Percentiles rank a stretch among this genome's conserved stretches.
These are phyloP conservation scores for Hypotaenidia philippensis DNA, from an alignment of 2,797 vertebrate genomes.

Conservation along the genomic window DNA sequence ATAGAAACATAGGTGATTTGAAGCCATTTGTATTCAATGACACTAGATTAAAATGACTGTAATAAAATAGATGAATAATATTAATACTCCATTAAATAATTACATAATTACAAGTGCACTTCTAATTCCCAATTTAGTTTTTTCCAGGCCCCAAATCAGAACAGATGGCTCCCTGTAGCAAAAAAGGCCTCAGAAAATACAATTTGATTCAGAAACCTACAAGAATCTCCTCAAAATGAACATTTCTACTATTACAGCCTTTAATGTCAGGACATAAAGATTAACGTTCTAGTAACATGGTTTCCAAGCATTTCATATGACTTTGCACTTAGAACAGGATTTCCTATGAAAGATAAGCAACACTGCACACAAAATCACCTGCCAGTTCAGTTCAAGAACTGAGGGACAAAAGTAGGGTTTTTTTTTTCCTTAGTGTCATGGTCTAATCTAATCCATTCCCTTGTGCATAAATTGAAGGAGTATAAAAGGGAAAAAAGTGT, in stretches of 20 bases:
- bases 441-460: neutral
- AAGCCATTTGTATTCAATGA: neutral
- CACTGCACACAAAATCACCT: neutral
- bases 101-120: neutral
- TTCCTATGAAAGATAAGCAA: neutral
- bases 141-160: neutral
- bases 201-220: neutral
- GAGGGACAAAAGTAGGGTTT: neutral
- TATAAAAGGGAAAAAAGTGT: neutral
- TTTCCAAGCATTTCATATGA: neutral
- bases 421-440: neutral
- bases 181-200: neutral
- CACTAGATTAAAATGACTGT: neutral
- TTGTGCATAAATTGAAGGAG: neutral
- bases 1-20: neutral
- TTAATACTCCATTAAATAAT: neutral
- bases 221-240: neutral
- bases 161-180: neutral
- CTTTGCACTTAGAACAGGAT: neutral
- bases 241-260: neutral
- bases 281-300: neutral
- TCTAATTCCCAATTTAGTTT: neutral
- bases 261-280: neutral
- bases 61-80: neutral
- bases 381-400: neutral